A percentile compares a stretch with the other conserved stretches of the same genome.
Evolutionary conservation across 2,888 invertebrate genomes (phyloP).

Genomic region (Peribatodes rhomboidaria): DNA sequence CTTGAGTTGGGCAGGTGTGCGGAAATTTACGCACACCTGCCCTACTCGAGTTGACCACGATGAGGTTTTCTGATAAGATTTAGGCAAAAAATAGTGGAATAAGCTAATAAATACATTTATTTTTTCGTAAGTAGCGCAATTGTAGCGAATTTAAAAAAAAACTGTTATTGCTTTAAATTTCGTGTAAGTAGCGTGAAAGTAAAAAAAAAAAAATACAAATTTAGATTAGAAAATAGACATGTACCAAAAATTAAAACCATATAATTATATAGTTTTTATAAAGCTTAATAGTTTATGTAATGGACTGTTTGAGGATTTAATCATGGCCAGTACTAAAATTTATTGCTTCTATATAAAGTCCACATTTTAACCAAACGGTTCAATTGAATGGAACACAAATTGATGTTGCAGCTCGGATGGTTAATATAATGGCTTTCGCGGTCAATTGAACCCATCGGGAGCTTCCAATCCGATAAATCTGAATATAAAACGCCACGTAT

Average conservation of each 20-base stretch:
- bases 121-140: no score
- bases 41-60: no score
- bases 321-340: background rate
- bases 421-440: slow-evolving; percentile 51
- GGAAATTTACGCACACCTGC: background rate
- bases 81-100: background rate
- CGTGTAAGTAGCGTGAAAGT: no score
- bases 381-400: slow-evolving; percentile 41
- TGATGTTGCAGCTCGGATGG: slow-evolving; percentile 48
- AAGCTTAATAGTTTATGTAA: no score
- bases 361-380: background rate
- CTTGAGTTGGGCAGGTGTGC: slow-evolving; percentile 9
- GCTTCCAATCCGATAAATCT: slow-evolving; percentile 36
- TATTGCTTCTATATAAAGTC: background rate
- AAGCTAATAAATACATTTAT: background rate
- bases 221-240: no score
- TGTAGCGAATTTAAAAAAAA: no score
- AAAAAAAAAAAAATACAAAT: no score
- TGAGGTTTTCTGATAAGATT: background rate
- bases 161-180: no score
- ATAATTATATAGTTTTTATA: no score
- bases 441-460: slow-evolving; percentile 48
- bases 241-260: no score
- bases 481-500: slow-evolving; percentile 19
- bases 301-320: background rate